A percentile compares a stretch with the other conserved stretches of the same genome.
These are phyloP conservation scores for Montipora efflorescens DNA, from an alignment of 64 coral and sea anemone genomes.

Conservation along the genomic window DNA sequence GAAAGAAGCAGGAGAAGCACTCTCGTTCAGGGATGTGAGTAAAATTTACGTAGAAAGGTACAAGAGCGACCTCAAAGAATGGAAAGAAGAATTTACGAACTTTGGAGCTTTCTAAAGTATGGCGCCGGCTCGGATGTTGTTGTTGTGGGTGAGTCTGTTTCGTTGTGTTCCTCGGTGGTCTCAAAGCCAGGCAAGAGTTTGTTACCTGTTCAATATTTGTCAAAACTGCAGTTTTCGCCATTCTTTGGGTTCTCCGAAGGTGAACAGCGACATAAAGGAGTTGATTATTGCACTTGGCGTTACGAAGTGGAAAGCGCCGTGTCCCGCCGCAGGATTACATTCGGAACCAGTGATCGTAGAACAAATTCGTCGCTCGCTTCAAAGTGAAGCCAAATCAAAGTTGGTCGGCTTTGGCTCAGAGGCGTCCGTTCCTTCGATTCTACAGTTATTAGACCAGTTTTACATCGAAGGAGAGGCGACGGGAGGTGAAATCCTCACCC, in stretches of 20 bases:
- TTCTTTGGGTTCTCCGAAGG: conserved; percentile 55
- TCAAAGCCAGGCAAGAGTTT: not conserved
- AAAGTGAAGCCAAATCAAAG: conserved; percentile 55
- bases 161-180: conserved; percentile 1
- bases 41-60: no score
- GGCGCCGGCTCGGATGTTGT: not conserved
- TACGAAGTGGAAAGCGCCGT: conserved; percentile 63
- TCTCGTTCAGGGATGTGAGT: conserved; percentile 17
- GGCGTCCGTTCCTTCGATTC: not conserved
- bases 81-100: no score
- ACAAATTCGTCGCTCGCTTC: conserved; percentile 57
- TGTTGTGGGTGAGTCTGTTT: conserved; percentile 22
- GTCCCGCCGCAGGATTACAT: conserved; percentile 8
- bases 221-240: conserved; percentile 16
- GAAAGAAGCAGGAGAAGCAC: conserved; percentile 11
- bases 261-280: conserved; percentile 48
- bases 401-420: conserved; percentile 60
- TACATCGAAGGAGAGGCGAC: conserved; percentile 23
- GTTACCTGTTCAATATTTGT: not conserved
- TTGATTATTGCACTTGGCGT: conserved; percentile 57
- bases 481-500: conserved; percentile 12
- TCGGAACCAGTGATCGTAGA: conserved; percentile 43
- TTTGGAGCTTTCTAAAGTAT: not conserved
- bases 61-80: no score
- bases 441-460: conserved; percentile 35